Evolutionary conservation across 2,113 vertebrate genomes (phyloP).

Genomic region (Calyptommatus sinebrachiatus): DNA sequence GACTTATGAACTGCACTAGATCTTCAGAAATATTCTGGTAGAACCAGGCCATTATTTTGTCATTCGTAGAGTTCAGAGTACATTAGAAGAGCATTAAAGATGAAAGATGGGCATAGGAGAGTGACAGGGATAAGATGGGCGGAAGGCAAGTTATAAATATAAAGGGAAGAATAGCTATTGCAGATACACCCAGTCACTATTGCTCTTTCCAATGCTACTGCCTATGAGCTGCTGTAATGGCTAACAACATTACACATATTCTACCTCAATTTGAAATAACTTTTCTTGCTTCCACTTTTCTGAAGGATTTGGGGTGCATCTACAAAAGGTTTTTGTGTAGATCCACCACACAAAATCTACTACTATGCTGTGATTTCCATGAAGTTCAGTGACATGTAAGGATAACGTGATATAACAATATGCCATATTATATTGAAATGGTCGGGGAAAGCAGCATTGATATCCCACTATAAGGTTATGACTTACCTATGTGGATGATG

Average conservation of each 20-base stretch:
- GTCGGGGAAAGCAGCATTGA: no score
- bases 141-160: neutral
- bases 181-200: neutral
- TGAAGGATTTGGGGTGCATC: neutral
- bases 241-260: neutral
- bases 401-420: no score
- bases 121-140: neutral
- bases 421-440: no score
- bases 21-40: neutral
- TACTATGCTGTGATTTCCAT: no score
- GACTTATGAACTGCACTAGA: neutral
- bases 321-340: no score
- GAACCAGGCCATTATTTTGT: constrained; percentile 11
- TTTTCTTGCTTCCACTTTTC: neutral
- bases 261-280: neutral
- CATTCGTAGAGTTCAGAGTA: neutral
- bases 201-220: neutral
- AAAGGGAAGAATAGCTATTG: neutral
- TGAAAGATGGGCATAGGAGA: neutral
- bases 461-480: no score
- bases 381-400: no score
- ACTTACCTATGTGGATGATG: no score
- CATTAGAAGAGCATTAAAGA: constrained; percentile 14
- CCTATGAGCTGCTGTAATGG: neutral
- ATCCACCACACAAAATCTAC: no score